phyloP scores from a whole-genome alignment of 2,113 vertebrate genomes.

The Phrynosoma platyrhinos region DNA sequence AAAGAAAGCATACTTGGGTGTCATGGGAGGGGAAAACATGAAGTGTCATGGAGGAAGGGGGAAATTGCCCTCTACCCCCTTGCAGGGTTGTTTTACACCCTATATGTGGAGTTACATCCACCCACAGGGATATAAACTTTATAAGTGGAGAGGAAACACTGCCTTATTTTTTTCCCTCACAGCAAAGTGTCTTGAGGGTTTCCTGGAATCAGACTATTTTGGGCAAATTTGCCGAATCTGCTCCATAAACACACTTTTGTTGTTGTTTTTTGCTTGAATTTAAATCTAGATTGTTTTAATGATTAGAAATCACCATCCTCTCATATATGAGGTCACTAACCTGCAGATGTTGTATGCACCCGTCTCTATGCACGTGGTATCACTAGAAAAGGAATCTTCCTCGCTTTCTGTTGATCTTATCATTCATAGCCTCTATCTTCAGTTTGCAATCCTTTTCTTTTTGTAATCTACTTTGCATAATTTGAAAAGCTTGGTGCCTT shows the following conservation, averaged over 20 bases:
- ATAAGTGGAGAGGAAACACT: too few relatives aligned
- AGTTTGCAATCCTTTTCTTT: neutral
- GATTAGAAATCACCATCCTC: neutral
- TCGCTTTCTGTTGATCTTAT: neutral
- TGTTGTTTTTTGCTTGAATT: neutral
- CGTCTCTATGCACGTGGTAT: neutral
- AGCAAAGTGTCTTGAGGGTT: neutral
- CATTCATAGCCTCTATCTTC: too few relatives aligned
- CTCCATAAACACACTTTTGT: neutral
- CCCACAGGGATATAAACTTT: too few relatives aligned
- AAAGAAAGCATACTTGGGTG: too few relatives aligned
- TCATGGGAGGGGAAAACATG: too few relatives aligned
- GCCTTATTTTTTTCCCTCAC: too few relatives aligned
- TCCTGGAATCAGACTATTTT: neutral
- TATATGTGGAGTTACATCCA: too few relatives aligned
- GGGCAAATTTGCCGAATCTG: neutral
- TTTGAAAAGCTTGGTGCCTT: constrained; percentile 48
- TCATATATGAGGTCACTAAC: neutral
- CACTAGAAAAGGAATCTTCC: neutral
- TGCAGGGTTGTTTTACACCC: too few relatives aligned
- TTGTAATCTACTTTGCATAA: constrained; percentile 11
- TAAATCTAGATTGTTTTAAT: neutral
- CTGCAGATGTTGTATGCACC: neutral
- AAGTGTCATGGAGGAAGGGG: too few relatives aligned
- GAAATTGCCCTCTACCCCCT: too few relatives aligned